Base-by-base conservation (phyloP, 2,113 vertebrate species). In the Toxotes jaculatrix region DNA sequence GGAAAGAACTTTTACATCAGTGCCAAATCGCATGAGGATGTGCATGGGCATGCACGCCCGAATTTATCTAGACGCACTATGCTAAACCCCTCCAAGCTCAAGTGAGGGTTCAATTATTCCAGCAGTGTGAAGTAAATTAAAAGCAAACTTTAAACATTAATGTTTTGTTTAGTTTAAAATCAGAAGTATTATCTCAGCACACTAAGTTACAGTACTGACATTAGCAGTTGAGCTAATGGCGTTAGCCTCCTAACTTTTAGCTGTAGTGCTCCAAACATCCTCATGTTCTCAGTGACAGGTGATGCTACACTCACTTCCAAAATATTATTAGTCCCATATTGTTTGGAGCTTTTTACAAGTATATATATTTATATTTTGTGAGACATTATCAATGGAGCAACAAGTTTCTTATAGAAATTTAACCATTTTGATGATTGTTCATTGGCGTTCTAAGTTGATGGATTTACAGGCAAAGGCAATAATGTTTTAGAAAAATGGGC, bases 11-110 rank as follows among this genome's bases (percentile, higher is more conserved):
- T 87, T 47, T 85, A 77, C 82, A 91, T 91, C 90, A 87, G 95
- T 96, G 95, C 95, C 95, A 95, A 95, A 94, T 89, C 65, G 91
- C 89, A 93, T 90, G 89, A 89, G 86, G 84, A 82, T 81, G 88
- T 91, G 90, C 89, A 84, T 82, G 88, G 84, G 85, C 88, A 87
- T 86, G 90, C 84, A 91, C 83, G 74, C 87, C 85, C 86, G 56
- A 68, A 74, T 75, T 86, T 89, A 88, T 85, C 56, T 84, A 84
- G 62, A 79, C 66, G 49, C 74, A 84, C 82, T 92, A 63, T 66
- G 82, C 81, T 85, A 73, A 73, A 66, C 43, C 82, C 82, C 86
- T 79, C 70, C 4, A 0, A 74, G 59, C 79, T 82, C 74, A 77
- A 43, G 74, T 0, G 69, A 84, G 89, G 87, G 82, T 73, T 70